Conservation (phyloP, 2,113 vertebrate species). For the Asarcornis scutulata region DNA sequence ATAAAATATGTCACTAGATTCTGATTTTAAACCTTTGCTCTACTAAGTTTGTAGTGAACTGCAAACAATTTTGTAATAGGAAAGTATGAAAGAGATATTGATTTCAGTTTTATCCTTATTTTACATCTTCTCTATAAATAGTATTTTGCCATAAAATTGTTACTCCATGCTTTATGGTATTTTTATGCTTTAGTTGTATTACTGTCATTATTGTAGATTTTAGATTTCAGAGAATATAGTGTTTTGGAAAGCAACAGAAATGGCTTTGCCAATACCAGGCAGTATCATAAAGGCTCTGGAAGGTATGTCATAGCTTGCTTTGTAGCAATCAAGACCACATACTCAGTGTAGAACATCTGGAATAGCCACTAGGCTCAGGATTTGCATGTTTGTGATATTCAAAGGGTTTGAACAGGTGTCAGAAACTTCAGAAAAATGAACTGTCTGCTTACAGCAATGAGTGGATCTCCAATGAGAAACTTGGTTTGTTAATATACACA, state of each 20-base stretch:
- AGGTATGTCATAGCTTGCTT: not conserved
- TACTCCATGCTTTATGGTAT: not conserved
- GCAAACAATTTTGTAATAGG: not conserved
- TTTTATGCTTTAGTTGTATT: constrained; percentile 2
- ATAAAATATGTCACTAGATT: not conserved
- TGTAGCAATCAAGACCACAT: not conserved
- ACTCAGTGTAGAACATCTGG: not conserved
- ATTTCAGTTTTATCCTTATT: not conserved
- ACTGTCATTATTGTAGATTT: not conserved
- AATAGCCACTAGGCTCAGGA: not conserved
- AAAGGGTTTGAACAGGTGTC: not conserved
- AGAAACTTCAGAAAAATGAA: not conserved
- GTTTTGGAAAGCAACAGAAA: not conserved
- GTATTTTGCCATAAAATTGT: not conserved
- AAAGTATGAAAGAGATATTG: not conserved
- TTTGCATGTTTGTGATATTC: not conserved
- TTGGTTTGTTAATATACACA: not conserved
- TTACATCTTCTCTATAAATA: not conserved
- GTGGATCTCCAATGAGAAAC: not conserved
- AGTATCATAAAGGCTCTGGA: not conserved
- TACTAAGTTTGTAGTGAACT: not conserved
- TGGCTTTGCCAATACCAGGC: not conserved
- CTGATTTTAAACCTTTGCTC: not conserved
- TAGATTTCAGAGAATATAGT: not conserved
- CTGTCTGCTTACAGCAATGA: not conserved